Percentiles rank a stretch among this genome's conserved stretches.
Evolutionary conservation across 2,113 vertebrate genomes (phyloP).

Genomic region (Eolophus roseicapilla): DNA sequence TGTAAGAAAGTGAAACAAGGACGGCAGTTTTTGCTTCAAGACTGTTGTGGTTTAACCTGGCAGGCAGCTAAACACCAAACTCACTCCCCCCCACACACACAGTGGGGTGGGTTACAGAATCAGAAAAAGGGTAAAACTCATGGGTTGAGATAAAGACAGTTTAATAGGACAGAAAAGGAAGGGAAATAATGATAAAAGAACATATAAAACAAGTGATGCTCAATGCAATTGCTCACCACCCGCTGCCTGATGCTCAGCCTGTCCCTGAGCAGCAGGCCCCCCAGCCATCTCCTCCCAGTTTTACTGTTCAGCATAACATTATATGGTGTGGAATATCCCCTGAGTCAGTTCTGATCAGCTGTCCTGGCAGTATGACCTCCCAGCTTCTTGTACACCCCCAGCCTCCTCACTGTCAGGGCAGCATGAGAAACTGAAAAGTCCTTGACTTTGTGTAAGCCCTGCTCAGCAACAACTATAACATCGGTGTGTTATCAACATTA

Average conservation of each 20-base stretch:
- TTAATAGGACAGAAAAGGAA: not conserved
- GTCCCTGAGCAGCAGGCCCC: not conserved
- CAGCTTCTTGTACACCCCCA: not conserved
- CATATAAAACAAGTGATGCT: not conserved
- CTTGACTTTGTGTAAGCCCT: not conserved
- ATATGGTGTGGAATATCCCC: not conserved
- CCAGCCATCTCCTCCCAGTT: not conserved
- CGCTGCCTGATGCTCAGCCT: rapidly evolving
- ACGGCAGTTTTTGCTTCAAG: not conserved
- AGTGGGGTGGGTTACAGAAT: not conserved
- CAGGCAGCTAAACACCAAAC: not conserved
- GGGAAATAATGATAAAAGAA: not conserved
- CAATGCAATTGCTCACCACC: not conserved
- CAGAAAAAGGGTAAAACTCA: not conserved
- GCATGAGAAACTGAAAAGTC: not conserved
- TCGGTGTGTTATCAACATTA: not conserved
- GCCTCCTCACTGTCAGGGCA: not conserved
- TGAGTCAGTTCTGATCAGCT: not conserved
- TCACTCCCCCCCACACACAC: rapidly evolving
- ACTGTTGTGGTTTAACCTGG: not conserved
- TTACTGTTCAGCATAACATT: not conserved
- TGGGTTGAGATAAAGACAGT: not conserved
- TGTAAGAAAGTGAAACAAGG: not conserved
- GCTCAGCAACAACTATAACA: not conserved
- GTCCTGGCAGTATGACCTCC: not conserved